Percentiles rank a stretch among this genome's conserved stretches.
Conservation (phyloP, 2,888 invertebrate genomes). For the Noctuana brunneofusca region DNA sequence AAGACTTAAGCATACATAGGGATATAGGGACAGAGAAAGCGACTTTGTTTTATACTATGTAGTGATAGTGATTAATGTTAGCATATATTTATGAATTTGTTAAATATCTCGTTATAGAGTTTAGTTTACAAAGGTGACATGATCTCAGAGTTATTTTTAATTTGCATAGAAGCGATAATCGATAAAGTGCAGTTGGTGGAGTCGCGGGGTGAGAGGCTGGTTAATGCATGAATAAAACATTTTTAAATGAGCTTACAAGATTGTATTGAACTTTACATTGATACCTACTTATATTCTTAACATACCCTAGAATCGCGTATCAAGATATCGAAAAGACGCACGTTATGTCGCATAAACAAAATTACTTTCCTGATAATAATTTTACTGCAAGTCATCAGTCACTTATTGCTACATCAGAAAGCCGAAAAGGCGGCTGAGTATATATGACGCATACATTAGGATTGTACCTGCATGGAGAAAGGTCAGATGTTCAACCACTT, state of each 20-base stretch:
- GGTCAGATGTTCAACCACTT: background rate
- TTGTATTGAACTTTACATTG: constrained; percentile 21
- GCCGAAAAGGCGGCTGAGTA: background rate
- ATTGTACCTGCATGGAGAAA: background rate
- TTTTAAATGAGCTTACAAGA: constrained; percentile 34
- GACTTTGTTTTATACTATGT: no score
- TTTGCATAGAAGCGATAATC: constrained; percentile 30
- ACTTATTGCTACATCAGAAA: background rate
- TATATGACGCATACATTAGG: background rate
- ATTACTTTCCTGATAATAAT: background rate
- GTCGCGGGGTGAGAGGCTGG: constrained; percentile 26
- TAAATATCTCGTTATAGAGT: background rate
- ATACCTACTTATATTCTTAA: constrained; percentile 2
- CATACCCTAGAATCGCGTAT: background rate
- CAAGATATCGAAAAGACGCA: background rate
- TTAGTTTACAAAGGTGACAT: constrained; percentile 9
- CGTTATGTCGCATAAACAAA: background rate
- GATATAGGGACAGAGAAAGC: no score
- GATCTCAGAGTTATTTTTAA: constrained; percentile 25
- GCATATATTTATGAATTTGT: background rate
- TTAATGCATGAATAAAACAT: constrained; percentile 32
- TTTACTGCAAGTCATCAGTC: background rate
- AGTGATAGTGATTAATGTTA: no score
- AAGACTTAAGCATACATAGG: no score
- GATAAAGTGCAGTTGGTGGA: constrained; percentile 20